Evolutionary conservation across 1,140 invertebrate genomes (phyloP).

Genomic region (Paramacrobiotus metropolitanus): DNA sequence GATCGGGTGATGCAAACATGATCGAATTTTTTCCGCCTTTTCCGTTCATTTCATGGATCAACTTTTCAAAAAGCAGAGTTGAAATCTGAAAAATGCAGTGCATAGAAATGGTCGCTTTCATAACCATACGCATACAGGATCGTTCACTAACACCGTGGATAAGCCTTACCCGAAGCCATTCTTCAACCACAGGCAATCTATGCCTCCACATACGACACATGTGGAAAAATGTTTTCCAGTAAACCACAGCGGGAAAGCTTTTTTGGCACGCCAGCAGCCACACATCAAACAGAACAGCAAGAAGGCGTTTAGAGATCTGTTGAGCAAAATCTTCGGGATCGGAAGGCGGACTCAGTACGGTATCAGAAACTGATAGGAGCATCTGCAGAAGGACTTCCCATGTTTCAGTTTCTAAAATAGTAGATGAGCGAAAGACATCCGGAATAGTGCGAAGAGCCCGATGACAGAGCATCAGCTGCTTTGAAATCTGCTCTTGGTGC

Average conservation of each 20-base stretch:
- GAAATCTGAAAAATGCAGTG: too few species aligned
- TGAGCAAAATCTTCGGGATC: slow-evolving; percentile 65
- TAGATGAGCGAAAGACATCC: slow-evolving; percentile 54
- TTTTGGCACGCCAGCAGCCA: slow-evolving; percentile 74
- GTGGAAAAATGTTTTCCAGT: slow-evolving; percentile 85
- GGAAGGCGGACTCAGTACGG: slow-evolving; percentile 64
- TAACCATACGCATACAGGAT: too few species aligned
- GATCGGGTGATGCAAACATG: neutral
- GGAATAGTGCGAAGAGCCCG: slow-evolving; percentile 68
- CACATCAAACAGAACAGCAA: slow-evolving; percentile 78
- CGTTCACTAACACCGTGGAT: too few species aligned
- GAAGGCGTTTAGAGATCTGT: slow-evolving; percentile 71
- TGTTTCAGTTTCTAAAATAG: slow-evolving; percentile 50
- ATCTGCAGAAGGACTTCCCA: slow-evolving; percentile 75
- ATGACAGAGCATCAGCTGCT: slow-evolving; percentile 83
- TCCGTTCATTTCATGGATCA: neutral
- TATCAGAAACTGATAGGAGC: slow-evolving; percentile 72
- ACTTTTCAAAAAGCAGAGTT: neutral
- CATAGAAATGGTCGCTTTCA: too few species aligned
- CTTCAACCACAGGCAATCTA: slow-evolving; percentile 63
- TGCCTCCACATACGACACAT: slow-evolving; percentile 78
- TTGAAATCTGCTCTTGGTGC: slow-evolving; percentile 63
- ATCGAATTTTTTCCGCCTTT: neutral
- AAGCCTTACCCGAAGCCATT: slow-evolving; percentile 43
- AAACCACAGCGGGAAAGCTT: slow-evolving; percentile 68